Evolutionary conservation across 2,888 invertebrate species (phyloP).

Genomic region (Mythimna vitellina): DNA sequence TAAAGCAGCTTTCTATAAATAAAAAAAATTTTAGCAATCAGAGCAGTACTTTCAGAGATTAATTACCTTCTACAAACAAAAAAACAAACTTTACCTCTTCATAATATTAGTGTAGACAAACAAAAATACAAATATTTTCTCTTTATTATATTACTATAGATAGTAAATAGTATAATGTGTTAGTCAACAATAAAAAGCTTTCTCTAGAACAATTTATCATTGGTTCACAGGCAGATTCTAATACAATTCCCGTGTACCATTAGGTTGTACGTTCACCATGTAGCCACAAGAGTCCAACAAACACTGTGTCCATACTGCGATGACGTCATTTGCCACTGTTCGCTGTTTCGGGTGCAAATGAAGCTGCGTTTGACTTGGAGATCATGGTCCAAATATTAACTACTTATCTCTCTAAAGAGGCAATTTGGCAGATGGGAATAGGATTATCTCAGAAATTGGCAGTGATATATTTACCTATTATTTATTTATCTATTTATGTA

Average conservation of each 20-base stretch:
- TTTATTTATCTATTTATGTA: no score
- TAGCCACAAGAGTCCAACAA: slow-evolving; percentile 55
- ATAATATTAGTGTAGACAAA: no score
- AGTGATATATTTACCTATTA: background rate
- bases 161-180: no score
- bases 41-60: no score
- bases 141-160: no score
- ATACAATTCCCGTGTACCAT: background rate
- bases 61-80: no score
- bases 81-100: no score
- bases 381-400: slow-evolving; percentile 29
- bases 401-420: slow-evolving; percentile 11
- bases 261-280: slow-evolving; percentile 39
- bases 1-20: no score
- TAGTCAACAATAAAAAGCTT: background rate
- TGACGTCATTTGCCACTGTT: slow-evolving; percentile 51
- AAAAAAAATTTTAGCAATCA: no score
- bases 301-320: slow-evolving; percentile 31
- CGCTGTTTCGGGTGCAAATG: slow-evolving; percentile 47
- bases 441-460: background rate
- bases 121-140: no score
- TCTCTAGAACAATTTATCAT: background rate
- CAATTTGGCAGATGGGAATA: background rate
- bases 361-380: slow-evolving; percentile 48
- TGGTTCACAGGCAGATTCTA: background rate